Base-by-base conservation (phyloP, 2,113 vertebrate genomes). In the Hystrix cristata region DNA sequence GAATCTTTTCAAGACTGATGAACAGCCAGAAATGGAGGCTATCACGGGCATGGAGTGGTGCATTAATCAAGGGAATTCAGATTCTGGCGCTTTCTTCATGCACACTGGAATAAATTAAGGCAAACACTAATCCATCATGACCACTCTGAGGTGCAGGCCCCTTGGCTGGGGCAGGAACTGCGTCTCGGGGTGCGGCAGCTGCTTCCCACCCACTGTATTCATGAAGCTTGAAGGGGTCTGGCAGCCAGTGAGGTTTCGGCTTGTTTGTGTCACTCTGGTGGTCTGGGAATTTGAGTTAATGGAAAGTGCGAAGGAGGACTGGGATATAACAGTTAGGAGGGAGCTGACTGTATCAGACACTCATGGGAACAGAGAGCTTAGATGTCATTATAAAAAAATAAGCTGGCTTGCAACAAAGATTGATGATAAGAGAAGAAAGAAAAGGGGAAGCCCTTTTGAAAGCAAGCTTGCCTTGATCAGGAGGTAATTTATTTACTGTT, bases 361-460 rank as follows among this genome's bases (percentile, higher is more conserved):
- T 57, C 85, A 7, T 23, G 62, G 91, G 90, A 97, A 82, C 79
- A 71, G 90, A 94, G 46, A 55, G 51, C 81, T 91, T 96, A 88
- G 90, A 97, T 92, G 95, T 83, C 94, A 96, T 90, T 93, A 91
- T 64, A n/a, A 38, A 43, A 94, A 84, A 95, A 94, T 84, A 94
- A 92, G 65, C 90, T 93, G 87, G 62, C 79, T 95, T 59, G 65
- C 87, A 88, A 65, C 72, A 87, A 90, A 97, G 96, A 97, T 94
- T 95, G 95, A 97, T 97, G 94, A 85, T 76, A 92, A 95, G 43
- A 97, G 94, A 95, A 96, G 93, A 96, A 96, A 98, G 91, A 57
- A 96, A 97, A 85, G 87, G 74, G 62, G 88, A 91, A 76, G 60
- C 23, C 3, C 89, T 83, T 95, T 90, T 74, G 92, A 87, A 95